A percentile compares a stretch with the other conserved stretches of the same genome.
These are phyloP conservation scores for Pangasius mekongensis DNA, from an alignment of 2,797 vertebrate species.

Conservation along the genomic window DNA sequence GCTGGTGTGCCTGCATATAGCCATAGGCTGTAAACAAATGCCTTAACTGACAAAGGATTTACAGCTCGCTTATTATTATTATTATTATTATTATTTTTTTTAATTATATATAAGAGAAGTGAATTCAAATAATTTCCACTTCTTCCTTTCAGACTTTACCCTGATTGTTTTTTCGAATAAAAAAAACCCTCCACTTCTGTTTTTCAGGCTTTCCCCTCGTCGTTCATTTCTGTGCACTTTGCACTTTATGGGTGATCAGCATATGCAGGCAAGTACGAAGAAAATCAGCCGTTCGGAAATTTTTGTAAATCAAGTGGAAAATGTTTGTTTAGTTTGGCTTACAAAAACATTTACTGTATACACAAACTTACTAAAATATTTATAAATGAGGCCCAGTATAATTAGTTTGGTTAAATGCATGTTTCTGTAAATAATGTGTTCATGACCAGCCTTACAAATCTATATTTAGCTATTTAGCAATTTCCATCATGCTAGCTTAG, in stretches of 20 bases:
- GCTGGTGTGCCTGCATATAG: not conserved
- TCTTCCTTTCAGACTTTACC: too few species aligned
- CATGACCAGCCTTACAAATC: not conserved
- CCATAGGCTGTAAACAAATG: not conserved
- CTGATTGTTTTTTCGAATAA: too few species aligned
- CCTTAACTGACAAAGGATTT: not conserved
- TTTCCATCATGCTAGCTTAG: conserved; percentile 21
- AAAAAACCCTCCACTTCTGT: too few species aligned
- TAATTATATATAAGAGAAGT: not conserved
- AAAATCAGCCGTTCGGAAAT: too few species aligned
- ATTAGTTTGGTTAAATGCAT: not conserved
- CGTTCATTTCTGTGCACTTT: not conserved
- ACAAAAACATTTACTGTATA: not conserved
- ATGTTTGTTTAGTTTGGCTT: not conserved
- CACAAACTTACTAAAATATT: not conserved
- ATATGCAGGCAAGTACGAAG: not conserved
- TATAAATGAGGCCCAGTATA: too few species aligned
- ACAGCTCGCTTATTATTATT: not conserved
- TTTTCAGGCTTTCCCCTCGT: not conserved
- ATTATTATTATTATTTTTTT: too few species aligned
- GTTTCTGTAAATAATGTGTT: not conserved
- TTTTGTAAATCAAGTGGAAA: not conserved
- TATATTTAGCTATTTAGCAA: not conserved
- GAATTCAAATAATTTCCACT: too few species aligned
- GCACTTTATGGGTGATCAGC: not conserved